A percentile compares a stretch with the other conserved stretches of the same genome.
Evolutionary conservation across 2,888 invertebrate species (phyloP).

Genomic region (Machimus atricapillus): DNA sequence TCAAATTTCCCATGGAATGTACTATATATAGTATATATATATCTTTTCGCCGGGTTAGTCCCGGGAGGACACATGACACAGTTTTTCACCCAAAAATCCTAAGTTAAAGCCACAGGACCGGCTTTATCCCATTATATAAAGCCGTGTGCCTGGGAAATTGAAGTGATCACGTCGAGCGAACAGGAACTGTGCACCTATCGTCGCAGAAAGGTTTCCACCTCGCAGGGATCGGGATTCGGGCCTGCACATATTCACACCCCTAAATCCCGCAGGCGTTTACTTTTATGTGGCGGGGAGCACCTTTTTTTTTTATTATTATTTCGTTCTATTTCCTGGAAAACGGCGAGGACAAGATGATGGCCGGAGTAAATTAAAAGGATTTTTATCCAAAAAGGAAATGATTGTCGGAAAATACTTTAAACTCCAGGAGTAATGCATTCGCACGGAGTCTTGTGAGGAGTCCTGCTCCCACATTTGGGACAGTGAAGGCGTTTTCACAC

Average conservation of each 20-base stretch:
- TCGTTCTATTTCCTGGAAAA: constrained; percentile 12
- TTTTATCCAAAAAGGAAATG: constrained; percentile 31
- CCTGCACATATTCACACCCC: background rate
- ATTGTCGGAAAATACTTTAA: constrained; percentile 37
- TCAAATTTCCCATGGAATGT: background rate
- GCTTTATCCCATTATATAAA: background rate
- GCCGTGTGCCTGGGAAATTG: background rate
- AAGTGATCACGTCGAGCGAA: background rate
- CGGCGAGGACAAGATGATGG: constrained; percentile 3
- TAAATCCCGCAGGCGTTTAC: constrained; percentile 20
- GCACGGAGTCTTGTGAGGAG: background rate
- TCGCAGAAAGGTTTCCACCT: background rate
- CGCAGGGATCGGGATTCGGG: background rate
- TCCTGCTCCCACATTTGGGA: background rate
- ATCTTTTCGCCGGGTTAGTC: background rate
- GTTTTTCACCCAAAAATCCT: background rate
- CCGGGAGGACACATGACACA: background rate
- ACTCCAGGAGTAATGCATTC: constrained; percentile 25
- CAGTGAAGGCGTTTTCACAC: background rate
- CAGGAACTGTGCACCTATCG: background rate
- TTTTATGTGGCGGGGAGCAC: background rate
- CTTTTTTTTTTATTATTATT: constrained; percentile 8
- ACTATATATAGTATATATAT: too few relatives aligned
- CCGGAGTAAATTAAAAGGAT: constrained; percentile 28
- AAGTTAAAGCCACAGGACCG: background rate